Evolutionary conservation across 2,888 invertebrate species (phyloP), one percentile per base, ranked within the genome.

Genomic region (Dicycla oo): DNA sequence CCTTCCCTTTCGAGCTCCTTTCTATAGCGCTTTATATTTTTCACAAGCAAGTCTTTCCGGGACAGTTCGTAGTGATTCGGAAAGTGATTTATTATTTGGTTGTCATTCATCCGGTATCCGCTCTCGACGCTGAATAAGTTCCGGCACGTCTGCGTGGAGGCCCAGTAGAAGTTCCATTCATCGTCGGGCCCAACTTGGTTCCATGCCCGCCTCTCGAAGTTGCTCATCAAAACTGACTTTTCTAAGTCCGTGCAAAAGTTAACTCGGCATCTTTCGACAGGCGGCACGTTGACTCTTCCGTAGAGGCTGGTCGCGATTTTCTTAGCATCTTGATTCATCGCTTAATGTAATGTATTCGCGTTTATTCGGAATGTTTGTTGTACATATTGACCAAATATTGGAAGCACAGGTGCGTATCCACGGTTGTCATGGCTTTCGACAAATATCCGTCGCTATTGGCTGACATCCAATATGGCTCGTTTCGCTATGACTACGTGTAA

Each of bases 91-190:
- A 99, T 98, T 62, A 98, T 97, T 94, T 99, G 99, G 95, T 98
- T 98, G 92, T 99, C 99, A 85, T 97, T 97, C 90, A 93, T 92
- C 47, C 92, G 86, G 69, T 91, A 91, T 38, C 93, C 93, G 74
- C 92, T 92, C 75, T 93, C 91, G 7, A 91, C 90, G 77, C 91
- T 98, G 92, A 99, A 99, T 70, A 99, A 97, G 89, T 97, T 98
- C 67, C 99, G 96, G 88, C 98, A 98, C 5, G 98, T 98, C 88
- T 98, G 98, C 1, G 98, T 98, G 60, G 98, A 98, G 8, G 99
- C 98, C 99, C 99, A 99, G 92, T 99, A 99, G 91, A 99, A 98
- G 93, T 99, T 98, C 99, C 99, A 99, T 88, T 99, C 98, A 90
- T 99, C 99, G 87, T 99, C 98, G 0, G 98, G 98, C 7, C 97